A percentile compares a stretch with the other conserved stretches of the same genome.
Conservation (phyloP, 2,113 vertebrate species). For the Laticauda colubrina region DNA sequence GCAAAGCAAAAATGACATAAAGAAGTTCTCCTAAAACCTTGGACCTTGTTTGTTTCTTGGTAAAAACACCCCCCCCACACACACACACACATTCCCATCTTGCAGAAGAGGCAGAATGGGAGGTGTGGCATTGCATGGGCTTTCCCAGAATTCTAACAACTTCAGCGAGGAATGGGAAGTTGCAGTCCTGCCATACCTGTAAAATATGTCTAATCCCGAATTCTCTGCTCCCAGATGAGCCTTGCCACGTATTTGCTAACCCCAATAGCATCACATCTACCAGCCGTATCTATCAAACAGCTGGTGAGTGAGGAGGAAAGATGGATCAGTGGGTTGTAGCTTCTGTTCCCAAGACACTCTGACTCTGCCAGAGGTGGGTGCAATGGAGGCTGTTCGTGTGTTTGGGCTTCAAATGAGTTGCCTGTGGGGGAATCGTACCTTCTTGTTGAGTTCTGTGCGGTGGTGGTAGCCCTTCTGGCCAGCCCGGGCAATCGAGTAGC, state of each 20-base stretch:
- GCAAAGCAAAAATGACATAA: background rate
- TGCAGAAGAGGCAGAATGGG: background rate
- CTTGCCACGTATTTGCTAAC: background rate
- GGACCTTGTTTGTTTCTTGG: background rate
- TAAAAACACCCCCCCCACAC: background rate
- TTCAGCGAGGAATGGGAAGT: background rate
- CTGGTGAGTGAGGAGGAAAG: background rate
- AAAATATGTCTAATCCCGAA: background rate
- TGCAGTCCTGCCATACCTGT: background rate
- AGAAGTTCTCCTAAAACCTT: background rate
- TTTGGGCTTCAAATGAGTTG: background rate
- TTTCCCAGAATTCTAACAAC: background rate
- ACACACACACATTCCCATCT: background rate
- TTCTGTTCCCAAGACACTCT: background rate
- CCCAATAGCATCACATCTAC: background rate
- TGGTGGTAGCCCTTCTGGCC: constrained; percentile 84
- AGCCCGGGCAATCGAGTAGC: constrained; percentile 78
- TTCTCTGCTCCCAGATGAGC: background rate
- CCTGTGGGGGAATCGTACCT: constrained; percentile 51
- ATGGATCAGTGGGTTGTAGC: background rate
- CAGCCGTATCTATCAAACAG: background rate
- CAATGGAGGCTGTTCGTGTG: background rate
- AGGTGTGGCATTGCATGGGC: background rate
- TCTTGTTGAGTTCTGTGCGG: constrained; percentile 81
- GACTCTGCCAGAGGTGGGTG: background rate